These are phyloP conservation scores for Phaenicophaeus curvirostris DNA, from an alignment of 2,797 vertebrate genomes.

Conservation along the genomic window DNA sequence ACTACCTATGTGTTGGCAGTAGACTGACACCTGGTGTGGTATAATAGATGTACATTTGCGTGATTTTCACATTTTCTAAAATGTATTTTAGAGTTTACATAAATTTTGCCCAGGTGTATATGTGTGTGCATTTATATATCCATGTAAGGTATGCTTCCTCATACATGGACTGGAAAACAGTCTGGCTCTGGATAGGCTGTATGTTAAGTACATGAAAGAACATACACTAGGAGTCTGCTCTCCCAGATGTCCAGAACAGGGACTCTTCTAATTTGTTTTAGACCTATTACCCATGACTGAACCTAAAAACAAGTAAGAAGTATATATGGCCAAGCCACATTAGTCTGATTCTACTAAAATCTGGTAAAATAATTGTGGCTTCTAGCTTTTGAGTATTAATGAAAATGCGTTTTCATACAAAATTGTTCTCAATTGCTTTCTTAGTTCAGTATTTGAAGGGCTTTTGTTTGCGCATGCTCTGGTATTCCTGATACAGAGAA, in stretches of 20 bases:
- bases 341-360: background rate
- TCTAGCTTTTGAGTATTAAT: background rate
- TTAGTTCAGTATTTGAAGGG: background rate
- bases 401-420: background rate
- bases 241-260: background rate
- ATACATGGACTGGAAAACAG: background rate
- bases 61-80: background rate
- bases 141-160: background rate
- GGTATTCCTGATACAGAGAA: background rate
- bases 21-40: background rate
- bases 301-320: background rate
- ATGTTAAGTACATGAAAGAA: background rate
- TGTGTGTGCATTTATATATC: background rate
- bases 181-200: background rate
- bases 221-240: background rate
- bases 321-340: background rate
- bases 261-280: background rate
- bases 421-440: background rate
- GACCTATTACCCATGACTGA: background rate
- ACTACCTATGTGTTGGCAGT: fast-evolving
- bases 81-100: background rate
- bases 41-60: fast-evolving
- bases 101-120: background rate
- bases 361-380: background rate
- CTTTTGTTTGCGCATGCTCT: background rate